Conservation (phyloP, 2,797 vertebrate species). For the Masticophis lateralis region DNA sequence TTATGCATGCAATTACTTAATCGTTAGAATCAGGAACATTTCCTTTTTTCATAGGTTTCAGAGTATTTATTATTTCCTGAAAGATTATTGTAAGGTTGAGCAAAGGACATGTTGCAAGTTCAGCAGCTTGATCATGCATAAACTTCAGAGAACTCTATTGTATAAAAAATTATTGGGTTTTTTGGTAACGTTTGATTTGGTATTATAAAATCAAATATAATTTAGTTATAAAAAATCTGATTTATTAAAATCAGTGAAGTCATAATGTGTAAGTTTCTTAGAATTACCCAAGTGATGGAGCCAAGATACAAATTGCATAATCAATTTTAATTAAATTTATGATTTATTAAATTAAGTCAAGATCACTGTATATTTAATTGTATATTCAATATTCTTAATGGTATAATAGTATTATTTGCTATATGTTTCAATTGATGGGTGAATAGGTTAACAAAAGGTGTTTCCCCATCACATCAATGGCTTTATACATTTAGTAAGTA, state of each 20-base stretch:
- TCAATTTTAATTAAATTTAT: not conserved
- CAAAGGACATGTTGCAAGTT: not conserved
- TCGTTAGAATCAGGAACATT: not conserved
- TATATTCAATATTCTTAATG: not conserved
- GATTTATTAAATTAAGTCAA: not conserved
- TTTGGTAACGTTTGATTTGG: not conserved
- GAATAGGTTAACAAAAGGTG: not conserved
- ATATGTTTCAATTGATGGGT: not conserved
- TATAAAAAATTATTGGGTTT: not conserved
- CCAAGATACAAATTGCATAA: not conserved
- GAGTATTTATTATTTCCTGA: not conserved
- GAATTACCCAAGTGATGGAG: not conserved
- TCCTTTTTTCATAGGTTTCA: not conserved
- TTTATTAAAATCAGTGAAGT: not conserved
- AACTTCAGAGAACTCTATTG: not conserved
- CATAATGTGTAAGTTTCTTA: not conserved
- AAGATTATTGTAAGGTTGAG: not conserved
- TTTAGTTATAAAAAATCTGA: not conserved
- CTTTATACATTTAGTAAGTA: not conserved
- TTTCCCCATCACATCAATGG: not conserved
- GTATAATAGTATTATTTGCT: not conserved
- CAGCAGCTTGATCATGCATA: not conserved
- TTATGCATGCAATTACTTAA: not conserved
- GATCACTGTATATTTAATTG: not conserved
- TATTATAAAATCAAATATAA: not conserved